Base-by-base conservation (phyloP, 2,888 invertebrate genomes). In the Smittia aterrima region DNA sequence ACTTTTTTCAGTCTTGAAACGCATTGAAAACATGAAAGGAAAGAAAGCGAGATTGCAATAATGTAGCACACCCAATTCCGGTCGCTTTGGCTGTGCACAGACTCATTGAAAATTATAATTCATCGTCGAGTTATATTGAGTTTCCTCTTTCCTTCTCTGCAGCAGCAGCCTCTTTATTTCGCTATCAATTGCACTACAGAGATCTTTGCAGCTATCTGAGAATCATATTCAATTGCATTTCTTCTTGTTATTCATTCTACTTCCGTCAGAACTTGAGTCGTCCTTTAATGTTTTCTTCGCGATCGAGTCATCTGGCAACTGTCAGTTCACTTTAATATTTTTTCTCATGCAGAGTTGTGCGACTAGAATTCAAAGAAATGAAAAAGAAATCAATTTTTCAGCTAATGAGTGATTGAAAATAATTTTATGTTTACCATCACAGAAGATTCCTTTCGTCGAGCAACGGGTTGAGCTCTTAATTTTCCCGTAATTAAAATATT, bases 31-130 rank as follows among this genome's bases (percentile, higher is more conserved):
- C 47, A 54, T 71, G 11, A 27, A 71, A 71, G 24, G 58, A 41
- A 71, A 22, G 24, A 71, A 58, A 71, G 71, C n/a, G 71, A 47
- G 47, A 54, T 58, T 71, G 71, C 71, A 71, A 71, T 71, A 71
- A 71, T 71, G 54, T 71, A 25, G 22, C 71, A 58, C 71, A 54
- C 71, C 71, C 71, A 71, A 71, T 32, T 71, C 71, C 71, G 71
- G 71, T 71, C 47, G 27, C 47, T 16, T n/a, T 9, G 27, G 4
- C 18, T 53, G 41, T 70, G 53, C 20, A 47, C 68, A 68, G 68
- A 25, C 25, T 47, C 68, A 68, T 41, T 24, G 41, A 68, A 47
- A 68, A 32, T 3, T 68, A 47, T 67, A 32, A 38, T 67, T 67
- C 38, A 67, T 64, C 24, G 22, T 25, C 38, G 18, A 38, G 32